Percentiles rank a stretch among this genome's conserved stretches.
Conservation (phyloP, 2,113 vertebrate genomes). For the Bujurquina vittata region DNA sequence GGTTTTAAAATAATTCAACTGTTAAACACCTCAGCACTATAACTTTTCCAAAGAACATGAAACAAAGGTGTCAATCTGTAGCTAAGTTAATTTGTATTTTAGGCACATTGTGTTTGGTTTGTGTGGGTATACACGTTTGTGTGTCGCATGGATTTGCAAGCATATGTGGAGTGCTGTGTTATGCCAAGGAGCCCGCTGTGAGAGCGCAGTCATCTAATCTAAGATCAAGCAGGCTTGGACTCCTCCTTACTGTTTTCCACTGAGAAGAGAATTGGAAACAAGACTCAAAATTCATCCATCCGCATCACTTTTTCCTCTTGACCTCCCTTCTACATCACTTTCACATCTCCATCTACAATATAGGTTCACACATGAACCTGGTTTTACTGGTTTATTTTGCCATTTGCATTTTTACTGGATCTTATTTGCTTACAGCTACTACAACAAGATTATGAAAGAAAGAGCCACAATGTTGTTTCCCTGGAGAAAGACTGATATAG, state of each 20-base stretch:
- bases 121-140: conserved; percentile 17
- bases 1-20: not conserved
- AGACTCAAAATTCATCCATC: conserved; percentile 45
- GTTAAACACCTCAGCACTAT: conserved; percentile 2
- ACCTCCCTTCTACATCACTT: not conserved
- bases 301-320: conserved; percentile 5
- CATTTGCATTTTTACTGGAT: not conserved
- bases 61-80: conserved; percentile 4
- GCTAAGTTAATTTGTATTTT: conserved; percentile 23
- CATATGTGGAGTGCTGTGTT: conserved; percentile 32
- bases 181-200: conserved; percentile 43
- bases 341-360: not conserved
- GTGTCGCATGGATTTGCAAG: conserved; percentile 17
- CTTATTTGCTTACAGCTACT: not conserved
- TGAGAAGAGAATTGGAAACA: conserved; percentile 48
- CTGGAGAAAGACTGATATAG: not conserved
- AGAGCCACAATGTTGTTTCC: not conserved
- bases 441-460: not conserved
- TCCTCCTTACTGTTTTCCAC: conserved; percentile 57
- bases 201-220: conserved; percentile 58
- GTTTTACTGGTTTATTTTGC: not conserved
- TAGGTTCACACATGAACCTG: not conserved
- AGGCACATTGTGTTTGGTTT: not conserved
- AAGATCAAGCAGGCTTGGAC: conserved; percentile 68
- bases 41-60: conserved; percentile 23